A percentile compares a stretch with the other conserved stretches of the same genome.
phyloP scores from a whole-genome alignment of 2,888 invertebrate species.

The Cordilura impudica region DNA sequence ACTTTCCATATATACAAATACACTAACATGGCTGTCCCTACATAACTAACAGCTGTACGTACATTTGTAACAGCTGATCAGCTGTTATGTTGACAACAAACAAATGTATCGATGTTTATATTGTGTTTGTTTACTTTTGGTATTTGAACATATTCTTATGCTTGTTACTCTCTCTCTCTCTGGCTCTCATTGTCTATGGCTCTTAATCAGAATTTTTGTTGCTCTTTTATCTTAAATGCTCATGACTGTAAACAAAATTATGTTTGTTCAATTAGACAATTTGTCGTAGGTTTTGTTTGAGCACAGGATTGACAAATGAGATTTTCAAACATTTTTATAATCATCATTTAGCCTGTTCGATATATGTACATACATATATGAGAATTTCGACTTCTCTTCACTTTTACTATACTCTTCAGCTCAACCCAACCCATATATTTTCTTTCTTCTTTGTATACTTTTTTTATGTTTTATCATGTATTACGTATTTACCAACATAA shows the following conservation, averaged over 20 bases:
- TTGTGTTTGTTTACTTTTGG: constrained; percentile 27
- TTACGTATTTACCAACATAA: background rate
- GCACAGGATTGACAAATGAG: no score
- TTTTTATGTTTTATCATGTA: background rate
- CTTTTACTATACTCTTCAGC: constrained; percentile 10
- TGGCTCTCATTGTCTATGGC: background rate
- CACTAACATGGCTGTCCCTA: constrained; percentile 13
- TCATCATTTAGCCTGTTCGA: constrained; percentile 30
- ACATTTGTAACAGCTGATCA: constrained; percentile 47
- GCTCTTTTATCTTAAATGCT: background rate
- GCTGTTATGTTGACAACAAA: constrained; percentile 29
- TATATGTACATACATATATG: background rate
- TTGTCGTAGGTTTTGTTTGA: no score
- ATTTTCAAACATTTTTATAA: no score
- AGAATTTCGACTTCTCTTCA: background rate
- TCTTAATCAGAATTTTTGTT: no score
- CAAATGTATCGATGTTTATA: constrained; percentile 14
- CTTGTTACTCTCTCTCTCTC: background rate
- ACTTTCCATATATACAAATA: background rate
- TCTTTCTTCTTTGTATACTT: background rate
- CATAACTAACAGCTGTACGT: constrained; percentile 2
- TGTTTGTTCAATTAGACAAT: background rate
- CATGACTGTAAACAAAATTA: background rate
- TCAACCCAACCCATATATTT: constrained; percentile 18
- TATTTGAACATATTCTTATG: background rate